Evolutionary conservation across 2,888 invertebrate genomes (phyloP), one percentile per base, ranked within the genome.

Genomic region (Epirrhoe tristata): DNA sequence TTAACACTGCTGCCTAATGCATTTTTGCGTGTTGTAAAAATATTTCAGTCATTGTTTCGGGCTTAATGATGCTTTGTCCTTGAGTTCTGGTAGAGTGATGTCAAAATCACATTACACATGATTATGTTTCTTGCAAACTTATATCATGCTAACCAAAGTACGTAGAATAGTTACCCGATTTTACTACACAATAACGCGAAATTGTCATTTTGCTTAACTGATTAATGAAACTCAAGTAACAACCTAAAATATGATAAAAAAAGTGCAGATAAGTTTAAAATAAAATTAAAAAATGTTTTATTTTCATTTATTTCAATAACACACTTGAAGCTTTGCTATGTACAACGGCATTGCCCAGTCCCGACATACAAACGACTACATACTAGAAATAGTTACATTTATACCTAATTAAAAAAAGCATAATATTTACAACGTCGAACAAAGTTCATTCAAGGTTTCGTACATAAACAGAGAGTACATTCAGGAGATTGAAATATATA

Each of bases 1-100:
- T 88, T 86, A 87, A 76, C 83, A 84, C 78, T 50, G 32, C 73
- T 74, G 74, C 60, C 75, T 75, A 78, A 79, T 77, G 78, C 73
- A 77, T 80, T 77, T 63, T 62, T 68, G 63, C 58, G 57, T 57
- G 67, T 70, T 69, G 69, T 66, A 72, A 57, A 63, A 77, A 77
- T 70, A 69, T 75, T 82, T 77, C 75, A 77, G 79, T 76, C 74
- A 77, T 74, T 76, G 70, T 79, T 81, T 79, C 63, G 55, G 51
- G 53, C 53, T 55, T 58, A 58, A 62, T 63, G 24, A 50, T 55
- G 48, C 31, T 51, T 50, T 58, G 58, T 58, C 55, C 66, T 67
- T 52, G 55, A 39, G 24, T 5, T 50, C 14, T 62, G 39, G 17
- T 39, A 39, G 43, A 24, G 39, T 31, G 16, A n/a, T 63, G 56